Evolutionary conservation across 2,888 invertebrate species (phyloP), one percentile per base, ranked within the genome.

Genomic region (Drosophila paramelanica): DNA sequence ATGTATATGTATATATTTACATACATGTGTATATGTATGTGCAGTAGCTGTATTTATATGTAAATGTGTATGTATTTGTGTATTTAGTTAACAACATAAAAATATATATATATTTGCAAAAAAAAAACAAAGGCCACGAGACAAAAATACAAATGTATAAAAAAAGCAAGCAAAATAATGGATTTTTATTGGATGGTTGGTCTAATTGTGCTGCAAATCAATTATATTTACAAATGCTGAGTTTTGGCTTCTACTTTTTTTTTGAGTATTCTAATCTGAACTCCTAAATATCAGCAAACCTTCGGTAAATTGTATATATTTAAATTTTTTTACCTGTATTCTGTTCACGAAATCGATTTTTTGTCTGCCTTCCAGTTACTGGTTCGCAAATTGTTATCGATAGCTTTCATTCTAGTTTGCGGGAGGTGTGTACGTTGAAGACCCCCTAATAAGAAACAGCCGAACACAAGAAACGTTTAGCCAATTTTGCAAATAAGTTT

Each of bases 51-150:
- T 86, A 84, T 87, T 87, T 86, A 85, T 85, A 76, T 84, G 88
- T 86, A 88, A 87, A 89, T 89, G 81, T 86, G 89, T 76, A 87
- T 81, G 85, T 89, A 87, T 75, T 77, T 88, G 83, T 86, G 83
- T 83, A 83, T 83, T 83, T 83, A 83, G 83, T 86, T 83, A 79
- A 73, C 77, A 59, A 69, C 66, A 68, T 80, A 82, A 67, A 53
- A 64, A 76, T 57, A 65, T 61, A 67, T 62, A 78, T 80, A 82
- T 83, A 88, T 88, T 85, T 84, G 89, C 89, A 84, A 86, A 61
- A 73, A 67, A 67, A 52, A 67, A 67, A 62, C 46, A 51, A 70
- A 68, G 33, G 59, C 79, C 65, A 59, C 60, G 62, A 70, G 53
- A 76, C 76, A 79, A 72, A 77, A 81, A 68, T 66, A 66, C 62